Evolutionary conservation across 2,888 invertebrate genomes (phyloP), one percentile per base, ranked within the genome.

Genomic region (Tipula helvola): DNA sequence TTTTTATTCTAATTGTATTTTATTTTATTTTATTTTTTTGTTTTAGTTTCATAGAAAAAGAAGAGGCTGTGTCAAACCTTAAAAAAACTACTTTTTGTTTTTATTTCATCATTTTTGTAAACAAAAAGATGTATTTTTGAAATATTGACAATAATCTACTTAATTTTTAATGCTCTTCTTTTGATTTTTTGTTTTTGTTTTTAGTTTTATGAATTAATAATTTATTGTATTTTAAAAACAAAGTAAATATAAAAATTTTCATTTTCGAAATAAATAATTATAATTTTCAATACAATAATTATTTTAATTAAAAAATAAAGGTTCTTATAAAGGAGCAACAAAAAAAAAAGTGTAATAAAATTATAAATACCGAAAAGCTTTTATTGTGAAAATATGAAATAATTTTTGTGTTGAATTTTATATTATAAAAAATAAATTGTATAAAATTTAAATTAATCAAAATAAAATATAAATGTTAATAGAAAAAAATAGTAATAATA

Each of bases 141-240:
- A 71, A 71, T 71, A 71, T 71, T 71, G 71, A 71, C 71, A 71
- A 71, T 71, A 71, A 71, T 71, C 71, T 71, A 71, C 71, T 71
- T 71, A 71, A 71, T 71, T 71, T 71, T 71, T 28, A 71, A 28
- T 71, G 71, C 71, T 71, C 71, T 71, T 71, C 71, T 71, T 71
- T 71, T 18, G 28, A 8, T 71, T 71, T 28, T 57, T 52, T 3
- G 28, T 28, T 71, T 71, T 28, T 13, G 71, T 71, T 71, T 28
- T 71, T 71, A 71, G 71, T 71, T 71, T 71, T 71, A 71, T 71
- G 71, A 71, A 71, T 71, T 71, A 71, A 71, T 71, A 71, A 71
- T 71, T 71, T 71, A 18, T 71, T 71, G 71, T 71, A 28, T 71
- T 71, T 28, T 71, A 71, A 71, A 71, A 71, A 71, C 28, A 71